phyloP scores from a whole-genome alignment of 2,113 vertebrate species.

The Oreocharis arfaki region DNA sequence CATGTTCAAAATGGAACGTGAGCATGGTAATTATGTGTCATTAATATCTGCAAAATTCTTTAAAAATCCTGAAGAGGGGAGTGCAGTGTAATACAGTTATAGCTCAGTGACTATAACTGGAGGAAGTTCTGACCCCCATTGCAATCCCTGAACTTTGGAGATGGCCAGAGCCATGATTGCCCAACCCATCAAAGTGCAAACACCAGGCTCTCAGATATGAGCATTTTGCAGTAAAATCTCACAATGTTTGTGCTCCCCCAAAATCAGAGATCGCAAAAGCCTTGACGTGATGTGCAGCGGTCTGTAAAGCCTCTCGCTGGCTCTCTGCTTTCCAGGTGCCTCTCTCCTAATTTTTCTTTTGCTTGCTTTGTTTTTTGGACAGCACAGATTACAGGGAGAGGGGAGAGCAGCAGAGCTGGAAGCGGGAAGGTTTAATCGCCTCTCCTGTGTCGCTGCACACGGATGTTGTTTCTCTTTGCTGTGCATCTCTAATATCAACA shows the following conservation, averaged over 20 bases:
- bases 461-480: neutral
- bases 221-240: neutral
- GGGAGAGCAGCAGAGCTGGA: neutral
- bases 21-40: neutral
- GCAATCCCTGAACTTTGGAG: neutral
- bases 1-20: neutral
- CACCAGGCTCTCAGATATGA: accelerated
- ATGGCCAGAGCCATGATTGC: neutral
- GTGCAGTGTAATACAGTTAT: neutral
- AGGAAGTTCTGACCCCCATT: neutral
- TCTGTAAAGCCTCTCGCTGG: neutral
- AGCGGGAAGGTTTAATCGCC: neutral
- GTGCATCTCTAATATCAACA: neutral
- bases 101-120: neutral
- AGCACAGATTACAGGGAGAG: neutral
- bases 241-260: neutral
- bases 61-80: neutral
- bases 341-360: neutral
- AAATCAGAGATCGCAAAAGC: neutral
- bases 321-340: neutral
- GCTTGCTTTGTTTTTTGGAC: neutral
- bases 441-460: neutral
- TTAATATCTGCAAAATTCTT: neutral
- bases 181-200: neutral
- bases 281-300: neutral